These are phyloP conservation scores for Cylloceria caligata DNA, from an alignment of 2,888 invertebrate species.

Conservation along the genomic window DNA sequence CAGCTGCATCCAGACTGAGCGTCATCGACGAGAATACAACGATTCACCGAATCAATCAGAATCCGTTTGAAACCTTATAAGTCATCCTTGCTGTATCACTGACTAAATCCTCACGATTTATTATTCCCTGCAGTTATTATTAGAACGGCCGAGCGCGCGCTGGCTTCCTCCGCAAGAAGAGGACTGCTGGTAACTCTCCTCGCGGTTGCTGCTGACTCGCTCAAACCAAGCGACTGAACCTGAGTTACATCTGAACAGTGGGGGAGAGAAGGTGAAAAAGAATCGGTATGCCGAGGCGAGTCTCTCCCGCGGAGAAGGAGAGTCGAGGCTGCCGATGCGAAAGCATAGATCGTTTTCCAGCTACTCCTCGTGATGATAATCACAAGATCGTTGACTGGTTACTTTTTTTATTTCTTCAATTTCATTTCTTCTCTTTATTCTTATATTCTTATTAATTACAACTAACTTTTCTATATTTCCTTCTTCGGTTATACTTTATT, in stretches of 20 bases:
- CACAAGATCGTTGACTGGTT: slow-evolving; percentile 12
- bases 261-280: slow-evolving; percentile 60
- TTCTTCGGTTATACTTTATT: no score
- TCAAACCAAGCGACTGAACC: slow-evolving; percentile 54
- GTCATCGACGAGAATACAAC: slow-evolving; percentile 16
- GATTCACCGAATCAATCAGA: not conserved
- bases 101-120: not conserved
- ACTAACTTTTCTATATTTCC: no score
- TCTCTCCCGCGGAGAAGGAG: slow-evolving; percentile 51
- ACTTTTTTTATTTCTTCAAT: not conserved
- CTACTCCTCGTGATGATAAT: slow-evolving; percentile 28
- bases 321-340: slow-evolving; percentile 49
- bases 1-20: slow-evolving; percentile 22
- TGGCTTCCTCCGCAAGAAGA: slow-evolving; percentile 62
- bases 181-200: slow-evolving; percentile 61
- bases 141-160: slow-evolving; percentile 49
- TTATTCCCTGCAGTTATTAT: slow-evolving; percentile 2
- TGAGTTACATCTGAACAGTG: slow-evolving; percentile 59
- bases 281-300: slow-evolving; percentile 65
- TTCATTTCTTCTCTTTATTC: not conserved
- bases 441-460: not conserved
- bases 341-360: slow-evolving; percentile 46
- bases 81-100: not conserved
- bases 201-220: slow-evolving; percentile 33
- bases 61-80: not conserved